A percentile compares a stretch with the other conserved stretches of the same genome.
phyloP scores from a whole-genome alignment of 1,140 invertebrate species.

The Brachionus koreanus region DNA sequence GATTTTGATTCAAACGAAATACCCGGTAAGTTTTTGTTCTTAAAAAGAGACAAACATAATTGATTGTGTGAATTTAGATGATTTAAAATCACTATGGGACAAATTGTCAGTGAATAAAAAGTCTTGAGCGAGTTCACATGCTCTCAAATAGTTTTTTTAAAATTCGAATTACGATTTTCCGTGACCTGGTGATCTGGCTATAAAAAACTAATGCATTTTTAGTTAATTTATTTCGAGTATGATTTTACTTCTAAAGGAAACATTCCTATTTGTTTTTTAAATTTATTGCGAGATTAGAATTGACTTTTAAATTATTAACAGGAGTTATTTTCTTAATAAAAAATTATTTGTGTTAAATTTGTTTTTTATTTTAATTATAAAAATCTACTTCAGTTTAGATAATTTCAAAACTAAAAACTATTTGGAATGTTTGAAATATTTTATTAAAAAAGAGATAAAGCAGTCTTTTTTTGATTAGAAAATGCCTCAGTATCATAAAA shows the following conservation, averaged over 20 bases:
- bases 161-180: not conserved
- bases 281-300: not conserved
- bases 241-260: constrained; percentile 8
- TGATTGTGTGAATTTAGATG: not conserved
- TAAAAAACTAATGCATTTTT: not conserved
- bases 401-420: no score
- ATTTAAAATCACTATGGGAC: not conserved
- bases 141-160: not conserved
- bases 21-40: not conserved
- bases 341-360: no score
- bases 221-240: not conserved
- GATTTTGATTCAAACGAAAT: not conserved
- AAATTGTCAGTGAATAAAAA: not conserved
- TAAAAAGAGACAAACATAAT: not conserved
- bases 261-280: not conserved
- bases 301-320: not conserved
- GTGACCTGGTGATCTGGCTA: not conserved
- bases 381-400: no score
- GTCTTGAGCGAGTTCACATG: not conserved
- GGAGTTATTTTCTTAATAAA: not conserved
- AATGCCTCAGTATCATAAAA: no score
- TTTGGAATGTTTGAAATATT: no score
- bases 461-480: no score
- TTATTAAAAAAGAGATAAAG: no score
- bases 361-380: no score